Evolutionary conservation across 64 coral and sea anemone species (phyloP), one percentile per base, ranked within the genome.

Genomic region (Montipora capricornis): DNA sequence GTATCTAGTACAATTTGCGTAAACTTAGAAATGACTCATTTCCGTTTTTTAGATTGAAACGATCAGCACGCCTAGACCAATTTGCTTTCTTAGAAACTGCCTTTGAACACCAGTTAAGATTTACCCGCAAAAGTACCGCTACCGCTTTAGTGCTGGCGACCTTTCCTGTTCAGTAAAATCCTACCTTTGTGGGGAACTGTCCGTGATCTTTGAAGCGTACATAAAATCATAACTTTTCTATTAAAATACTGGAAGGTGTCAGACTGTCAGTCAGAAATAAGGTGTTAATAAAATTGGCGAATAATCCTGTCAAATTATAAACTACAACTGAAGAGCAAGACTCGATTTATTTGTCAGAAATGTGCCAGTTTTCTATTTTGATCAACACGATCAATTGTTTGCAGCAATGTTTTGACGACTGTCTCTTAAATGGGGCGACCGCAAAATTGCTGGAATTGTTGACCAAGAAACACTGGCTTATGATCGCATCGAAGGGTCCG

Each of bases 401-500:
- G 20, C 68, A 17, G 5, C n/a, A 9, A 71, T 71, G 44, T 78
- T 49, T 49, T 78, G 4, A 45, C 46, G 46, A 78, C 11, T 19
- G 47, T 64, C 76, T 16, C 44, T 78, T 57, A 57, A 5, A 76
- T 2, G 8, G 13, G 16, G 22, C n/a, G 14, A 83, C 81, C 81
- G 81, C 81, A 83, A 83, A 76, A 83, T 83, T 67, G 24, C 81
- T 83, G 17, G 59, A 66, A 83, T 64, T 67, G 57, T 66, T 44
- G 14, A 16, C 61, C 4, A 64, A 68, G 67, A 67, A 64, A 47
- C 45, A 48, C 8, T 44, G 15, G 8, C 47, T 85, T 1, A 8
- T 17, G 61, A 57, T 6, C 20, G 64, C 81, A 67, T 29, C 15
- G 16, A 83, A 8, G 53, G 11, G 0, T 57, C 53, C 11, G 53